Base-by-base conservation (phyloP, 2,888 invertebrate species). In the Drosophila dives region DNA sequence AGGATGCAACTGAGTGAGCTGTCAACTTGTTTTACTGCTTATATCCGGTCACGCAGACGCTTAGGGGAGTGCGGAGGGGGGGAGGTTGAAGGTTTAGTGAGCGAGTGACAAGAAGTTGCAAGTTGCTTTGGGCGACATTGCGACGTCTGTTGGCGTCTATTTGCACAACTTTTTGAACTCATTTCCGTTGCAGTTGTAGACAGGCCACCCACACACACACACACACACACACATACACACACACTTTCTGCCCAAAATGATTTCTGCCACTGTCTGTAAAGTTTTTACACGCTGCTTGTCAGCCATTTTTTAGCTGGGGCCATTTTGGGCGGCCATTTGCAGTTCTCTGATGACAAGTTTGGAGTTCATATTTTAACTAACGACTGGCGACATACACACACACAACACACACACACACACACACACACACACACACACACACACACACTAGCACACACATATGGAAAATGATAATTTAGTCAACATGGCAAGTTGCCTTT, bases 141-240 rank as follows among this genome's bases (percentile, higher is more conserved):
- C 86, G 73, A 73, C 75, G 72, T 84, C 83, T 75, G 86, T 63
- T 80, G 72, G 72, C 79, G 75, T 79, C 86, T 86, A 90, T 90
- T 89, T 86, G 77, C 82, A 74, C 76, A 90, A 89, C 82, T 89
- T 90, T 90, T 90, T 84, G 84, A 91, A 85, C 90, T 91, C 91
- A 91, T 91, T 91, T 91, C 91, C 91, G 91, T 72, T 86, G 85
- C 84, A 90, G 78, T 71, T 83, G 77, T 64, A 81, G 86, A 77
- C 83, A 67, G 73, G 51, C 77, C 86, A 67, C 64, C 64, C 72
- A 58, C 64, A 55, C 40, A 54, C 50, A 23, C 49, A 49, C 10
- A 45, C 42, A 33, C 29, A 29, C 32, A 29, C 56, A 23, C 15
- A 26, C 36, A 4, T 0, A 45, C 50, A 51, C 58, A 34, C 10